Conservation (phyloP, 2,888 invertebrate genomes). For the Zygaena filipendulae region DNA sequence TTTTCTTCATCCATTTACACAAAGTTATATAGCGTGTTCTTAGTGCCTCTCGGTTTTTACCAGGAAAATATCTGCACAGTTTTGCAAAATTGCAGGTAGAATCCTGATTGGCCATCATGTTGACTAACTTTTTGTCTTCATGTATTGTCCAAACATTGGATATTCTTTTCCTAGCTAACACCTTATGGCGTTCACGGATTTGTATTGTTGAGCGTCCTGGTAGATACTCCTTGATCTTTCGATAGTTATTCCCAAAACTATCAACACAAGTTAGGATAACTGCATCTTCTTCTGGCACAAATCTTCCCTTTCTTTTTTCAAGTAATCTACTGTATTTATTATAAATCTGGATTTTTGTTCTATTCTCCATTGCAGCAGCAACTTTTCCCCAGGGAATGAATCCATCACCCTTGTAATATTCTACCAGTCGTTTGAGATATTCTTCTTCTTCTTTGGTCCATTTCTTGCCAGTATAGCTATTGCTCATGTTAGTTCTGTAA, state of each 20-base stretch:
- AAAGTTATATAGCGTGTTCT: conserved; percentile 70
- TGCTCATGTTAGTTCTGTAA: conserved; percentile 62
- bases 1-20: conserved; percentile 51
- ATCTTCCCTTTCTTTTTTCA: conserved; percentile 68
- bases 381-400: conserved; percentile 82
- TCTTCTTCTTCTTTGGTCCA: conserved; percentile 79
- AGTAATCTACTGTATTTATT: conserved; percentile 54
- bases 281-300: conserved; percentile 74
- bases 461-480: conserved; percentile 33
- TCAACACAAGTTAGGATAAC: conserved; percentile 70
- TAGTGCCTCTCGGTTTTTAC: conserved; percentile 67
- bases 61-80: conserved; percentile 60
- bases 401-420: conserved; percentile 71
- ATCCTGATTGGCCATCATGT: conserved; percentile 61
- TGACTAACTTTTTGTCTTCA: conserved; percentile 71
- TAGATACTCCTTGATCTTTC: conserved; percentile 66
- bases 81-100: conserved; percentile 33
- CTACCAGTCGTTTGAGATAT: conserved; percentile 70
- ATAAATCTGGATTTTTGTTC: conserved; percentile 75
- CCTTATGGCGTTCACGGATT: conserved; percentile 68
- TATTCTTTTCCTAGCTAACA: conserved; percentile 43
- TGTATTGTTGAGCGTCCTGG: conserved; percentile 72
- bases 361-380: conserved; percentile 68
- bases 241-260: conserved; percentile 72
- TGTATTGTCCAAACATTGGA: conserved; percentile 69